Evolutionary conservation across 2,888 invertebrate genomes (phyloP), one percentile per base, ranked within the genome.

Genomic region (Acanthoscelides obtectus): DNA sequence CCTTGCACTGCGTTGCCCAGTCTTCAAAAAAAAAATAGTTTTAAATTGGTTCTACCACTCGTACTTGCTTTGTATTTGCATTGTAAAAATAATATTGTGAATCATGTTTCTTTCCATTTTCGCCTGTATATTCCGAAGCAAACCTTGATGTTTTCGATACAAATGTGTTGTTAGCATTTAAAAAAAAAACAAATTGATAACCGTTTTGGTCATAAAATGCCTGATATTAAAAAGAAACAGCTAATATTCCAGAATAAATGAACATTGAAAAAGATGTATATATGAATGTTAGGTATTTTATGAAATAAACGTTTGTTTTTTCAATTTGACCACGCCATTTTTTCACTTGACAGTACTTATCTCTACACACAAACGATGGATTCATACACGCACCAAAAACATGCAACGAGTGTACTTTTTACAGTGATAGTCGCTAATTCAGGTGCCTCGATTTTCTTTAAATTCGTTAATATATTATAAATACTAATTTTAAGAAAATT

Each of bases 361-460:
- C 66, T 21, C 20, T 20, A 22, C 22, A 66, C 66, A 21, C 5
- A 64, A n/a, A 22, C 12, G 22, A 66, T 20, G 66, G 20, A 66
- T 66, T 22, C 66, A 21, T 66, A 66, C 22, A 78, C 77, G 79
- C 80, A 81, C 78, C 75, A 77, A 75, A 77, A 77, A 79, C 2
- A 45, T 66, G 80, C 80, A 80, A 78, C 80, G 81, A 80, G 81
- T 82, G 81, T 81, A 82, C 79, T 78, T 68, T 66, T 77, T 78
- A 79, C 80, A 81, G 83, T 83, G 83, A 83, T 82, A 82, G 81
- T 80, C 81, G 82, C 82, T 83, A 81, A 45, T 80, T 83, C 84
- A 83, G 84, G 84, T 84, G 84, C 84, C 84, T 84, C 83, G 82
- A 81, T 81, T 84, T 81, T 81, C 81, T 83, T 83, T 82, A 81